Conservation (phyloP, 2,113 vertebrate genomes). For the Hippocampus barbouri region DNA sequence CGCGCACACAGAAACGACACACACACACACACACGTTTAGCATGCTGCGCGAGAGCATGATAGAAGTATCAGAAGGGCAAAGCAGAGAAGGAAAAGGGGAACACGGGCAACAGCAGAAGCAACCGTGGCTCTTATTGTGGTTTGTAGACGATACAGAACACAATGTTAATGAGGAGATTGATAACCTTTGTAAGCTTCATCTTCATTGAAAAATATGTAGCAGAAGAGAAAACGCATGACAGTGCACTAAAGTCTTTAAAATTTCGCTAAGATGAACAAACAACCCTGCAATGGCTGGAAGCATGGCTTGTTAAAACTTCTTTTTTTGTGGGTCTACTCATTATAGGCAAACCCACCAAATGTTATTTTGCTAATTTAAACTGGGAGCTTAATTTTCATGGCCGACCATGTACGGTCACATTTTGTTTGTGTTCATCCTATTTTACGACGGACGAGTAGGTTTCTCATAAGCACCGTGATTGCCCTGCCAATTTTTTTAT, state of each 20-base stretch:
- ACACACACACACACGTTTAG: conserved; percentile 30
- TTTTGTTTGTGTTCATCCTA: no score
- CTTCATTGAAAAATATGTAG: no score
- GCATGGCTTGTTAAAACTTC: no score
- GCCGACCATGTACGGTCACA: no score
- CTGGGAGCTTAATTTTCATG: no score
- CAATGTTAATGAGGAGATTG: not conserved
- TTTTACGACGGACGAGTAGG: no score
- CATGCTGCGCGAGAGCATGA: conserved; percentile 46
- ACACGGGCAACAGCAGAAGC: not conserved
- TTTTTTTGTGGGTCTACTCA: no score
- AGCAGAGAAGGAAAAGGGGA: not conserved
- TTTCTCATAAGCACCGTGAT: no score
- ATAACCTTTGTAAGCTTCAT: not conserved
- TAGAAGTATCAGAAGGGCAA: conserved; percentile 37
- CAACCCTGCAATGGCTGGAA: not conserved
- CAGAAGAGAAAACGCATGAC: no score
- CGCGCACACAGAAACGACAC: conserved; percentile 34
- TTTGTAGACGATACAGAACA: not conserved
- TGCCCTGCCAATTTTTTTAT: no score
- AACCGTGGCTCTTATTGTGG: conserved; percentile 18
- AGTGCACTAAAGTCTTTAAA: not conserved
- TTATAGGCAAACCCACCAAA: no score
- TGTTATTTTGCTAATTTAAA: no score
- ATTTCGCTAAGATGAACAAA: not conserved